phyloP scores from a whole-genome alignment of 2,888 invertebrate genomes.

The Clivina fossor region DNA sequence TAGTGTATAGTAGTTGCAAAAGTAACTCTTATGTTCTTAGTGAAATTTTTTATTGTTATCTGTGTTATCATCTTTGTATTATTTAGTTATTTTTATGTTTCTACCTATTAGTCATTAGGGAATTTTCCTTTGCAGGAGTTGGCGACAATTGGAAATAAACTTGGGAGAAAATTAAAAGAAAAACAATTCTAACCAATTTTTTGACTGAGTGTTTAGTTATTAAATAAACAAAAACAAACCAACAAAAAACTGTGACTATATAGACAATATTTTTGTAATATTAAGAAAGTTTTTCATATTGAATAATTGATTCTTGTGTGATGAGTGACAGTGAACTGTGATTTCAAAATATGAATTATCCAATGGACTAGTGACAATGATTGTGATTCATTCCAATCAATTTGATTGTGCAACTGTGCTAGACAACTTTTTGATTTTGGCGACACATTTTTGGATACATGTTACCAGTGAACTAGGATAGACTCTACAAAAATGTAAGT shows the following conservation, averaged over 20 bases:
- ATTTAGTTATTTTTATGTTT: too few species aligned
- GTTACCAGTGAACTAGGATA: slow-evolving; percentile 29
- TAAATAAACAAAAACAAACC: too few species aligned
- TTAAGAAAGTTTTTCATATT: background rate
- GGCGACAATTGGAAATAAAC: too few species aligned
- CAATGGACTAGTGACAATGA: slow-evolving; percentile 23
- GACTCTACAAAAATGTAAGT: slow-evolving; percentile 32
- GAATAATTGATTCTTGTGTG: slow-evolving; percentile 12
- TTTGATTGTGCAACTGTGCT: slow-evolving; percentile 12
- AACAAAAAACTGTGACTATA: background rate
- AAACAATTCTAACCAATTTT: too few species aligned
- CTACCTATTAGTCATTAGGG: too few species aligned
- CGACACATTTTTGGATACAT: slow-evolving; percentile 23
- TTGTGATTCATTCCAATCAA: slow-evolving; percentile 10
- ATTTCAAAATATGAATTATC: background rate
- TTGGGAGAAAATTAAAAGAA: too few species aligned
- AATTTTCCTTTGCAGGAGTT: background rate
- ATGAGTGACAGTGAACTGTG: slow-evolving; percentile 9
- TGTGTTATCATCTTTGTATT: too few species aligned
- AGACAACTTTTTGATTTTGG: slow-evolving; percentile 3
- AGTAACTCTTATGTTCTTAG: too few species aligned
- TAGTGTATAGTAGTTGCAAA: too few species aligned
- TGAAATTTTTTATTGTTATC: too few species aligned
- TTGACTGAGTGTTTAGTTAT: too few species aligned
- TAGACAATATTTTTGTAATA: background rate